Base-by-base conservation (phyloP, 2,888 invertebrate species). In the Willowsia nigromaculata region DNA sequence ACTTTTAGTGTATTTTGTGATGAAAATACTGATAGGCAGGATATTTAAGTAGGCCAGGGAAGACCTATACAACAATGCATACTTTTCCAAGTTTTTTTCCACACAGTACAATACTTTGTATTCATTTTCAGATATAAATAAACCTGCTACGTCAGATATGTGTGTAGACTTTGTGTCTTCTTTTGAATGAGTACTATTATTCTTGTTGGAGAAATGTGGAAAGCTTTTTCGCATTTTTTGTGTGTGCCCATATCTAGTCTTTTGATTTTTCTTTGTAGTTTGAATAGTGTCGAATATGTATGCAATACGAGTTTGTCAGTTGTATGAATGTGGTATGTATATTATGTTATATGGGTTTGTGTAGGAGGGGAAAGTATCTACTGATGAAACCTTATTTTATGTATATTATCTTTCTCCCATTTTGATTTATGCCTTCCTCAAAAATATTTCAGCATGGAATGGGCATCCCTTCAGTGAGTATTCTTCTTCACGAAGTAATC, bases 391-490 rank as follows among this genome's bases (percentile, higher is more conserved):
- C 37, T 68, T 68, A 56, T 56, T 68, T 18, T 22, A 11, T 68
- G 62, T 1, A 47, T 74, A n/a, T n/a, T n/a, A n/a, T 50, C 47
- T 37, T 74, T 5, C 25, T 11, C 53, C 27, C n/a, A 11, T 27
- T 76, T 53, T 50, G 27, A 50, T 50, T 53, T 53, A 30, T 76
- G 30, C 65, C 18, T 65, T n/a, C 1, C 37, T 0, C 13, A 22
- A 89, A 81, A 82, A 30, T 89, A 86, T 94, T 95, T 0, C 94
- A 98, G 98, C 99, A 99, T 93, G 99, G 99, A 88, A 99, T 99
- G 97, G 99, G 99, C 5, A 97, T 98, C 84, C 98, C 99, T 5
- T 99, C 99, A 0, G 96, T 99, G 85, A 97, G 98, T 81, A 99
- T 99, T 92, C 95, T 99, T 84, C 95, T 99, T 88, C 98, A 99